These are phyloP conservation scores for Drosophila dives DNA, from an alignment of 2,888 invertebrate species.

Conservation along the genomic window DNA sequence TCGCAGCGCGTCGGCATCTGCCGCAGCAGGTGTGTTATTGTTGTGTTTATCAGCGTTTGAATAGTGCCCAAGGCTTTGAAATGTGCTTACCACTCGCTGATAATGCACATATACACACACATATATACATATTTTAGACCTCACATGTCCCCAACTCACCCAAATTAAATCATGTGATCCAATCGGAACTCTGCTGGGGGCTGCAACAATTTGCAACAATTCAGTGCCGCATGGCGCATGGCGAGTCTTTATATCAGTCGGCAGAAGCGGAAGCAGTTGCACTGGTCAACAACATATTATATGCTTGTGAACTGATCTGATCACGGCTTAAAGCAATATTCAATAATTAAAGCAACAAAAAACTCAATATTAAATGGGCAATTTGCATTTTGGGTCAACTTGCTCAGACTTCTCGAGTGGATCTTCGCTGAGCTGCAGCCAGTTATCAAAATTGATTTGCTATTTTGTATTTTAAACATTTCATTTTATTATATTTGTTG, in stretches of 20 bases:
- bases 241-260: background rate
- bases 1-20: background rate
- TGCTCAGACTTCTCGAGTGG: conserved; percentile 16
- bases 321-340: conserved; percentile 5
- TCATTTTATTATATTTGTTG: conserved; percentile 1
- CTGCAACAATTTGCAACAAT: conserved; percentile 13
- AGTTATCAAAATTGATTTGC: background rate
- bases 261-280: conserved; percentile 50
- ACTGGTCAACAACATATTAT: conserved; percentile 6
- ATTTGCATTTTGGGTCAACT: conserved; percentile 82
- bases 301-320: background rate
- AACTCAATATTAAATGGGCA: conserved; percentile 11
- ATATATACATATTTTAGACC: background rate
- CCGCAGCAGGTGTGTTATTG: conserved; percentile 28
- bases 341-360: conserved; percentile 7
- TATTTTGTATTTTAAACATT: background rate
- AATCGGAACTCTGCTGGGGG: background rate
- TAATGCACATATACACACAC: background rate
- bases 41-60: conserved; percentile 27
- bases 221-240: background rate
- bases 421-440: conserved; percentile 27
- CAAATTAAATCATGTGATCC: background rate
- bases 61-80: conserved; percentile 19
- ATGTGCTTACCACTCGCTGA: background rate
- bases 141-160: conserved; percentile 6